phyloP scores from a whole-genome alignment of 2,113 vertebrate genomes.

The Amphilophus citrinellus region DNA sequence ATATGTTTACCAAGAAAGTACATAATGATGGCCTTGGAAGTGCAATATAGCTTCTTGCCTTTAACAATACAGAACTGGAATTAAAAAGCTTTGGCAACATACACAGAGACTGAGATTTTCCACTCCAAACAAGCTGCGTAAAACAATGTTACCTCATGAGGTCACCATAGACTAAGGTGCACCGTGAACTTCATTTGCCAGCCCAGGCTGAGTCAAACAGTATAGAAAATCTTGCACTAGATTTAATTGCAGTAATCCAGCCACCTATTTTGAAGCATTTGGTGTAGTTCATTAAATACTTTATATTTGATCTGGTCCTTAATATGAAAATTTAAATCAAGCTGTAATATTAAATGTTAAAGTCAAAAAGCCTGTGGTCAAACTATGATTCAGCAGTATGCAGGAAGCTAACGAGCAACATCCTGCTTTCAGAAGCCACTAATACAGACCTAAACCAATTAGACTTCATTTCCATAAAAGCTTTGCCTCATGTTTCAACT shows the following conservation, averaged over 20 bases:
- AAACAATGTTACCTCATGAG: constrained; percentile 53
- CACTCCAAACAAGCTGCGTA: constrained; percentile 16
- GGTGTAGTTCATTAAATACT: neutral
- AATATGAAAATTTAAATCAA: neutral
- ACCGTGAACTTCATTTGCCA: neutral
- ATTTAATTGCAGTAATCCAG: neutral
- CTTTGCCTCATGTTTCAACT: neutral
- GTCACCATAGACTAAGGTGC: constrained; percentile 56
- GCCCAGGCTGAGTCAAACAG: neutral
- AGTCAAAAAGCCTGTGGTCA: neutral
- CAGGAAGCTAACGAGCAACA: neutral
- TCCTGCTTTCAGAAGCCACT: constrained; percentile 9
- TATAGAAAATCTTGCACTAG: neutral
- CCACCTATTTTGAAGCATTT: neutral
- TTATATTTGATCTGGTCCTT: neutral
- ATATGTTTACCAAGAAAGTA: neutral
- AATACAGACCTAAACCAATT: constrained; percentile 17
- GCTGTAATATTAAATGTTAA: neutral
- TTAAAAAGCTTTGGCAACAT: neutral
- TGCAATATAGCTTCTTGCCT: neutral
- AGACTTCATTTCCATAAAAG: constrained; percentile 1
- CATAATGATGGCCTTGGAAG: constrained; percentile 19
- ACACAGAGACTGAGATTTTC: neutral
- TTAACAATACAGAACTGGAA: neutral
- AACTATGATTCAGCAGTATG: neutral